Base-by-base conservation (phyloP, 1,140 invertebrate species). In the Psix sp. region DNA sequence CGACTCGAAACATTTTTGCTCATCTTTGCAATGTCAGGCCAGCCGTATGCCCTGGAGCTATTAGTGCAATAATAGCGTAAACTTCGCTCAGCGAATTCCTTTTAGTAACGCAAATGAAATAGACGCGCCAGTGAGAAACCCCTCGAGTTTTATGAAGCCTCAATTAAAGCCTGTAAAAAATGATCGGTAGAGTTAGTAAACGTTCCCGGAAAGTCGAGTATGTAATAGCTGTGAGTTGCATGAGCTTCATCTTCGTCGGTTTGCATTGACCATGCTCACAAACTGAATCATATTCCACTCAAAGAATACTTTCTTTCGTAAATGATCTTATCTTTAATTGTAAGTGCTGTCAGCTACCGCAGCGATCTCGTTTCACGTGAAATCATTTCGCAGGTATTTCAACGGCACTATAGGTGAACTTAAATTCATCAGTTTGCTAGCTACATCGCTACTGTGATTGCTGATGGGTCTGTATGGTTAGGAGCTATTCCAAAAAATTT, bases 91-190 rank as follows among this genome's bases (percentile, higher is more conserved):
- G 63, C 73, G 59, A 75, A 72, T 76, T 75, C 67, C 54, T 57
- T 40, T 68, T 52, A 65, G 80, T 54, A 65, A 70, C 67, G 74
- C 79, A 71, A 71, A 77, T 73, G 74, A 74, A 74, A 43, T 74
- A 77, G 68, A 75, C 62, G 49, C 70, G 45, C 59, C 57, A 77
- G 77, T 62, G 79, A 75, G 67, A 79, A 78, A 79, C 78, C 76
- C 75, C 60, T 76, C 65, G 59, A 76, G 77, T 77, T 81, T 73
- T 74, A 76, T 77, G 76, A 59, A 72, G 73, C 77, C 79, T 82
- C 82, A 83, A 84, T 84, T 84, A 83, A 79, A 78, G 77, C 56
- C 72, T 75, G 71, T 74, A 79, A 80, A 80, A 81, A 72, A 78
- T 46, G 35, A 18, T 51, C 45, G 65, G 60, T 54, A 59, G 71